Evolutionary conservation across 2,797 vertebrate genomes (phyloP).

Genomic region (Macroramphosus scolopax): DNA sequence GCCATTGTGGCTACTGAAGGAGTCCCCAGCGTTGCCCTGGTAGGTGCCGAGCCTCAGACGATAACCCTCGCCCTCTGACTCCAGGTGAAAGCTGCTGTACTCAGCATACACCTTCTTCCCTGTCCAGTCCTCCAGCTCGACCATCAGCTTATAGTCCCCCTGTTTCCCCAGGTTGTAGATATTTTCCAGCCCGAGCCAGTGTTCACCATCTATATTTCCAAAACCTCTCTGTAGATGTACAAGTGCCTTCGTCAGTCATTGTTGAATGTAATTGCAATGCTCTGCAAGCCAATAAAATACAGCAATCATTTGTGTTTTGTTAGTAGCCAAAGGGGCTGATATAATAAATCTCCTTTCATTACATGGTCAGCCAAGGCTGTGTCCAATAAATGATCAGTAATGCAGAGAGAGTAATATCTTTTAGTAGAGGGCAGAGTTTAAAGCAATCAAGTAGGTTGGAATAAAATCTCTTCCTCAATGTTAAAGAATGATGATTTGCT

Average conservation of each 20-base stretch:
- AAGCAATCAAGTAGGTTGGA: constrained; percentile 25
- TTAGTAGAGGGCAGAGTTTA: constrained; percentile 17
- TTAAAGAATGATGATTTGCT: too few relatives aligned
- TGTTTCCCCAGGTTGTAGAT: constrained; percentile 93
- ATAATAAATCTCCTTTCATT: constrained; percentile 6
- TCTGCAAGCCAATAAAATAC: constrained; percentile 1
- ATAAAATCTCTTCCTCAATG: too few relatives aligned
- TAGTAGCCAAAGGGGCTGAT: too few relatives aligned
- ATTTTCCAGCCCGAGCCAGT: constrained; percentile 96
- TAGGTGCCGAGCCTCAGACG: constrained; percentile 91
- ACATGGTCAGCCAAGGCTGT: constrained; percentile 1
- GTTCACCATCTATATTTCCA: constrained; percentile 94
- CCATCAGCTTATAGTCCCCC: constrained; percentile 91
- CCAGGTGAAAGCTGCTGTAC: constrained; percentile 94
- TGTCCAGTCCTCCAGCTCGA: constrained; percentile 97
- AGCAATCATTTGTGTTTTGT: too few relatives aligned
- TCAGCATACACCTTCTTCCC: constrained; percentile 98
- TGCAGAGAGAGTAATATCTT: constrained; percentile 21
- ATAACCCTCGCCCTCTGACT: constrained; percentile 90
- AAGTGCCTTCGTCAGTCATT: constrained; percentile 3
- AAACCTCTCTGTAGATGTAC: constrained; percentile 88
- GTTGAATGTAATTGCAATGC: background rate
- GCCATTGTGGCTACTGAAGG: constrained; percentile 93
- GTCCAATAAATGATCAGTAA: constrained; percentile 35
- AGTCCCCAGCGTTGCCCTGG: constrained; percentile 96